Evolutionary conservation across 2,113 vertebrate genomes (phyloP), one percentile per base, ranked within the genome.

Genomic region (Corythoichthys intestinalis): DNA sequence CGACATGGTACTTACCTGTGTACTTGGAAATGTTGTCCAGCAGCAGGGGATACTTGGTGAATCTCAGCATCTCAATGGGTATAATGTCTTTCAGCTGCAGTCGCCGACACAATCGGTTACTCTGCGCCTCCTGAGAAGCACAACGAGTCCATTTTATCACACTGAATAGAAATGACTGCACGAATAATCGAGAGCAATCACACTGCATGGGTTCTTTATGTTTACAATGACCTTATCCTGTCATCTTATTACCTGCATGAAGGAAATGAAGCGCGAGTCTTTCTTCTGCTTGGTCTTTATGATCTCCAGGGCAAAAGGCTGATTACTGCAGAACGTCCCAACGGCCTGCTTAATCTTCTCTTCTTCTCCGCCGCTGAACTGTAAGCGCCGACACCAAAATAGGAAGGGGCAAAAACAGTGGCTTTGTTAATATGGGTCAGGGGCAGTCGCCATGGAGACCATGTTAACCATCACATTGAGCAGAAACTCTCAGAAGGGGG

Each of bases 211-310:
- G 9, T 14, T 12, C 13, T 13, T 13, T 4, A 3, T 50, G 28
- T 65, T 48, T 65, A 15, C 52, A 44, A 11, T 6, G 4, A 44
- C 20, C 14, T 34, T 7, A 47, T 50, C 4, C 3, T 49, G 14
- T 14, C 28, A 13, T 11, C 15, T 53, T 37, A 14, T 44, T 44
- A 68, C 66, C 93, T 96, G 96, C 73, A 99, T 95, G 28, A 98
- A 97, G 14, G 94, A 94, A 50, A 93, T 94, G 82, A 99, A 99
- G 41, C 95, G 91, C 0, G 95, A 93, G 81, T 99, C 97, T 80
- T 99, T 99, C 91, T 98, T 99, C 90, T 99, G 96, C 70, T 94
- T 94, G 67, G 93, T 96, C 81, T 98, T 98, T 86, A 99, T 98
- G 87, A 98, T 92, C 90, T 99, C 97, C 63, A 99, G 87, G 74